Evolutionary conservation across 37 sponge, comb jelly and placozoan genomes (phyloP).

Genomic region (Geodia barretti): DNA sequence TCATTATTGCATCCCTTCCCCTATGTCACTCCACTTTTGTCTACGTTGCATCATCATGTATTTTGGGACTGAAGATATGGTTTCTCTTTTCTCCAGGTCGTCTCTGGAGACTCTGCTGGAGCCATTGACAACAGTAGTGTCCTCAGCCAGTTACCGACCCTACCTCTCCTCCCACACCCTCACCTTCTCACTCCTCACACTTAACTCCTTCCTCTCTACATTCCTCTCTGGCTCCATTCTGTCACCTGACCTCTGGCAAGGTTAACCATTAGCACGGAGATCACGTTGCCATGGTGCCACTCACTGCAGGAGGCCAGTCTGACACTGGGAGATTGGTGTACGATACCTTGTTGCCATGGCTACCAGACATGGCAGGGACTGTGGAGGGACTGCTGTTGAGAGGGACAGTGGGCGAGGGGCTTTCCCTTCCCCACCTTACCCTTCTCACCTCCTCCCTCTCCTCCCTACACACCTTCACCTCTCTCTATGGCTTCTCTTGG

Average conservation of each 20-base stretch:
- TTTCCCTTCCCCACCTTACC: background rate
- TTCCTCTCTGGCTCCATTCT: background rate
- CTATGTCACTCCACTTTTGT: background rate
- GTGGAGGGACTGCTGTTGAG: conserved; percentile 14
- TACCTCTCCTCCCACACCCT: conserved; percentile 48
- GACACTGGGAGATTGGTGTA: conserved; percentile 19
- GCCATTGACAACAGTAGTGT: conserved; percentile 46
- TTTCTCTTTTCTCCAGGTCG: background rate
- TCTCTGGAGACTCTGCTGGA: conserved; percentile 18
- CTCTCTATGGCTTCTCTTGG: background rate
- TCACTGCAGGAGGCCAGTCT: background rate
- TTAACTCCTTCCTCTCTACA: conserved; percentile 19
- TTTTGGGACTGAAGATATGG: background rate
- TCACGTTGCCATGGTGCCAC: background rate
- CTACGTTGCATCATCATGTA: background rate
- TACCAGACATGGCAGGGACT: conserved; percentile 27
- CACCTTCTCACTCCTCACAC: conserved; percentile 17
- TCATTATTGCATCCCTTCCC: background rate
- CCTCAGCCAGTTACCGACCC: conserved; percentile 29
- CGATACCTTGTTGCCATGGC: conserved; percentile 41
- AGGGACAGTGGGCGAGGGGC: conserved; percentile 15
- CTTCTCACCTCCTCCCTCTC: background rate
- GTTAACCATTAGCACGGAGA: background rate
- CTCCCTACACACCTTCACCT: background rate
- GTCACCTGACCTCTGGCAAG: background rate